Conservation (phyloP, 1,140 invertebrate species). For the Aphaenogaster ashmeadi region DNA sequence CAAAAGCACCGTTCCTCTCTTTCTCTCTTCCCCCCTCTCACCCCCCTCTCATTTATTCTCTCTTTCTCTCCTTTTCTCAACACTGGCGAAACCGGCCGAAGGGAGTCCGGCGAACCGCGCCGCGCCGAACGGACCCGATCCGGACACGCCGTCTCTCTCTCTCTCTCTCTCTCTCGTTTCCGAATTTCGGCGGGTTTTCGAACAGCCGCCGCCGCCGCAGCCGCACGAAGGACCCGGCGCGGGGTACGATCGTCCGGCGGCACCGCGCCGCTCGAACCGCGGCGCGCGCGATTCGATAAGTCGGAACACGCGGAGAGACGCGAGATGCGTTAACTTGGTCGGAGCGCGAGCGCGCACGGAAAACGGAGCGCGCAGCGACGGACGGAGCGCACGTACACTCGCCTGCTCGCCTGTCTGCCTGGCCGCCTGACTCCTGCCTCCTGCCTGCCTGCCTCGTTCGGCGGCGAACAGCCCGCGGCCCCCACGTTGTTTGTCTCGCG, state of each 20-base stretch:
- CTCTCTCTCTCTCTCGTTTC: background rate
- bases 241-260: conserved; percentile 24
- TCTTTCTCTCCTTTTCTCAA: background rate
- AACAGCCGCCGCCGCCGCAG: background rate
- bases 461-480: conserved; percentile 84
- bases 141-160: background rate
- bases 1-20: background rate
- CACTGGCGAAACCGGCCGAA: conserved; percentile 50
- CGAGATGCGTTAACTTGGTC: background rate
- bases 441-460: conserved; percentile 70
- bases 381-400: conserved; percentile 71
- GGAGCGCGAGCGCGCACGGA: conserved; percentile 52
- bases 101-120: conserved; percentile 37
- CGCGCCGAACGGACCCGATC: background rate
- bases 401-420: conserved; percentile 37
- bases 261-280: background rate
- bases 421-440: conserved; percentile 30
- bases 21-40: conserved; percentile 25
- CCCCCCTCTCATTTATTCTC: background rate
- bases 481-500: conserved; percentile 87
- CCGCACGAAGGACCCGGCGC: conserved; percentile 22
- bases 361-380: conserved; percentile 58
- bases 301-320: conserved; percentile 58
- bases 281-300: conserved; percentile 58
- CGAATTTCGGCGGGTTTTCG: conserved; percentile 55